Conservation (phyloP, 2,888 invertebrate genomes). For the Anticlea derivata region DNA sequence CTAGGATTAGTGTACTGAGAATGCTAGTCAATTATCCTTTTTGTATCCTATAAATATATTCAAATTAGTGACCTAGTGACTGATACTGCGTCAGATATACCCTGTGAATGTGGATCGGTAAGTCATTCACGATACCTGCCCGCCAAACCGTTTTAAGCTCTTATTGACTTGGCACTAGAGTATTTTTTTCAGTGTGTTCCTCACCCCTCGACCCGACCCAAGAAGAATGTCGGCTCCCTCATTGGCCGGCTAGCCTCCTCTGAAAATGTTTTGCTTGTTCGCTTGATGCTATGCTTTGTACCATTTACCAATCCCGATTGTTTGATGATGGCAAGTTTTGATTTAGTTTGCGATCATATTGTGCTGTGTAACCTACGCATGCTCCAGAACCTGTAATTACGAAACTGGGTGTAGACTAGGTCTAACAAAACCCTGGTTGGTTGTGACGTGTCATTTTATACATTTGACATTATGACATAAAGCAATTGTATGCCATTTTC, state of each 20-base stretch:
- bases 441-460: no score
- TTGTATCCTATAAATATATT: conserved; percentile 44
- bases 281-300: conserved; percentile 76
- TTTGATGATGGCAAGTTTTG: conserved; percentile 42
- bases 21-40: conserved; percentile 77
- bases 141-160: conserved; percentile 75
- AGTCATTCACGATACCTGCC: conserved; percentile 56
- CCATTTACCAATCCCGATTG: conserved; percentile 38
- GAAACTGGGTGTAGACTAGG: no score
- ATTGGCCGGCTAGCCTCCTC: conserved; percentile 82
- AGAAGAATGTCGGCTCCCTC: conserved; percentile 67
- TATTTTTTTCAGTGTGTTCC: conserved; percentile 83
- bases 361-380: conserved; percentile 50
- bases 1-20: conserved; percentile 78
- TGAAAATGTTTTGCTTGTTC: conserved; percentile 78
- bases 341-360: conserved; percentile 47
- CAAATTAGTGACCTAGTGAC: conserved; percentile 39
- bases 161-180: conserved; percentile 82
- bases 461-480: no score
- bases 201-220: conserved; percentile 85
- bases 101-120: conserved; percentile 46
- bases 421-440: no score
- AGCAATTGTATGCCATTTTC: no score
- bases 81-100: conserved; percentile 28
- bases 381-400: no score